phyloP scores from a whole-genome alignment of 2,797 vertebrate genomes.

The Erethizon dorsatum region DNA sequence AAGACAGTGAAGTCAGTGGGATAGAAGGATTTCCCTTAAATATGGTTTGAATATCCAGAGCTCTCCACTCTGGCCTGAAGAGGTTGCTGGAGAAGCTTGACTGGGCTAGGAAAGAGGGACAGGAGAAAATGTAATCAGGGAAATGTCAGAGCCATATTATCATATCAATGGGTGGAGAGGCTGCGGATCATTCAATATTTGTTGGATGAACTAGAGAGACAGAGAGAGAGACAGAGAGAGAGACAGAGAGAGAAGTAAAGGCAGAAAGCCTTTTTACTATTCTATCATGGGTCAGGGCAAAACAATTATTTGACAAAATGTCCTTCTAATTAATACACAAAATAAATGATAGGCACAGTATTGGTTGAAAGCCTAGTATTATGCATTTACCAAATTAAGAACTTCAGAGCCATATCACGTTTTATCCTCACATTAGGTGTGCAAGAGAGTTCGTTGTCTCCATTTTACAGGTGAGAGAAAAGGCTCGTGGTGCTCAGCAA shows the following conservation, averaged over 20 bases:
- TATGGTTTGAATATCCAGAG: neutral
- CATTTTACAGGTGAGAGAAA: constrained; percentile 31
- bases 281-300: neutral
- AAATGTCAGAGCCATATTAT: neutral
- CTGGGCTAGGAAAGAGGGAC: neutral
- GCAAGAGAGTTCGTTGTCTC: neutral
- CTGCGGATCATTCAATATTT: neutral
- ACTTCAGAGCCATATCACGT: neutral
- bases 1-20: constrained; percentile 21
- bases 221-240: neutral
- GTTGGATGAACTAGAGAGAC: neutral
- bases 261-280: neutral
- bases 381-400: neutral
- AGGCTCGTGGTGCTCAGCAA: neutral
- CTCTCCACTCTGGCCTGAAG: neutral
- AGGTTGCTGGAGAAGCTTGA: neutral
- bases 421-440: neutral
- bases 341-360: neutral
- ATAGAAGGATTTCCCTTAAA: constrained; percentile 9
- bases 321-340: constrained; percentile 9
- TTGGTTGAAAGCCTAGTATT: neutral
- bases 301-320: neutral
- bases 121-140: neutral
- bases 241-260: neutral
- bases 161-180: neutral